These are phyloP conservation scores for Bilobella aurantiaca DNA, from an alignment of 1,140 invertebrate species.

Conservation along the genomic window DNA sequence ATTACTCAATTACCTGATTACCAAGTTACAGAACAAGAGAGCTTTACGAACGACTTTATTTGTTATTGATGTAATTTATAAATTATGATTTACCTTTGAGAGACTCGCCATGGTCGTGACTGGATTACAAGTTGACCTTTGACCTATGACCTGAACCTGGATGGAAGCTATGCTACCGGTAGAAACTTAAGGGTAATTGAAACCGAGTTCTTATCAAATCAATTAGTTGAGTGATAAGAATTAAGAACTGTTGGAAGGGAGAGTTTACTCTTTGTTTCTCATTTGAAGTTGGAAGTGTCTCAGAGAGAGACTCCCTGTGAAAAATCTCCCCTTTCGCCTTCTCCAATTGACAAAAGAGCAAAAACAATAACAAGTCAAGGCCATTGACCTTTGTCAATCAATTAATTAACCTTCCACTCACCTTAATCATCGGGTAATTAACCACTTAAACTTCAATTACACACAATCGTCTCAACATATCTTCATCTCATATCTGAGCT, in stretches of 20 bases:
- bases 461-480: no score
- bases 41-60: no score
- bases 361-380: not conserved
- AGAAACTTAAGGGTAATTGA: no score
- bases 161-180: no score
- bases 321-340: slow-evolving; percentile 12
- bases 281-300: slow-evolving; percentile 11
- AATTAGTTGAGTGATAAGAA: not conserved
- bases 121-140: not conserved
- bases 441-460: no score
- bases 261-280: slow-evolving; percentile 1
- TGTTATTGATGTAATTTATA: not conserved
- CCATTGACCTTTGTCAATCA: not conserved
- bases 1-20: no score
- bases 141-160: not conserved
- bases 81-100: not conserved
- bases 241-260: not conserved
- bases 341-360: no score
- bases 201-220: not conserved
- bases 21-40: no score
- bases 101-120: not conserved
- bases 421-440: no score
- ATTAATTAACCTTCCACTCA: no score
- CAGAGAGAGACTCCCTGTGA: no score
- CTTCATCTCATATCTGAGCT: no score